Base-by-base conservation (phyloP, 2,113 vertebrate genomes). In the Oryzias curvinotus region DNA sequence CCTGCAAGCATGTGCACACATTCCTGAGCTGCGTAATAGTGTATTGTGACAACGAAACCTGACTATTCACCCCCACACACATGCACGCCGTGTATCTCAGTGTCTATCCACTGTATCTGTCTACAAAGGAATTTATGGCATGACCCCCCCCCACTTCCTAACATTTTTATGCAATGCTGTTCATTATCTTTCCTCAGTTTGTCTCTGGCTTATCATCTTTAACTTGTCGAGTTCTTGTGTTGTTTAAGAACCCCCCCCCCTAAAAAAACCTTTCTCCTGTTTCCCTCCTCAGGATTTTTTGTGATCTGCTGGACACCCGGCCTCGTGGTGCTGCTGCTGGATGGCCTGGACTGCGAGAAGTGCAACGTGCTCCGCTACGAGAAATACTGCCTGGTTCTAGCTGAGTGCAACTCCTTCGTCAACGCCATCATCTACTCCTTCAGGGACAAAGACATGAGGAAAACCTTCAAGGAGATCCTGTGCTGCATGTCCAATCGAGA, bases 241-340 rank as follows among this genome's bases (percentile, higher is more conserved):
- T 36, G 30, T 36, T 36, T 8, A 6, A 30, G 28, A 7, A 30
- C 28, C 30, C 30, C 30, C 30, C 30, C 30, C 30, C 30, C 30
- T 8, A 2, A 10, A 12, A 10, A 36, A 36, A 36, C 30, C 30
- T 36, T 36, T 36, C 8, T 36, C 8, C 18, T 14, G 6, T 57
- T 17, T 56, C 25, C 15, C 57, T 2, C 16, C 4, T 1, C 83
- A 92, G 91, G 91, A 17, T 88, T 74, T 7, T 92, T 92, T 16
- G 89, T 92, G 87, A 71, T 97, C 50, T 97, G 95, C 91, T 97
- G 95, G 65, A 95, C 96, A 18, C 95, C 92, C 0, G 95, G 93
- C 0, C 92, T 96, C 80, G 92, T 97, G 60, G 88, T 96, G 62
- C 91, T 97, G 57, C 82, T 95, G 18, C 92, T 95, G 1, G 92